Base-by-base conservation (phyloP, 2,888 invertebrate species). In the Autographa pulchrina region DNA sequence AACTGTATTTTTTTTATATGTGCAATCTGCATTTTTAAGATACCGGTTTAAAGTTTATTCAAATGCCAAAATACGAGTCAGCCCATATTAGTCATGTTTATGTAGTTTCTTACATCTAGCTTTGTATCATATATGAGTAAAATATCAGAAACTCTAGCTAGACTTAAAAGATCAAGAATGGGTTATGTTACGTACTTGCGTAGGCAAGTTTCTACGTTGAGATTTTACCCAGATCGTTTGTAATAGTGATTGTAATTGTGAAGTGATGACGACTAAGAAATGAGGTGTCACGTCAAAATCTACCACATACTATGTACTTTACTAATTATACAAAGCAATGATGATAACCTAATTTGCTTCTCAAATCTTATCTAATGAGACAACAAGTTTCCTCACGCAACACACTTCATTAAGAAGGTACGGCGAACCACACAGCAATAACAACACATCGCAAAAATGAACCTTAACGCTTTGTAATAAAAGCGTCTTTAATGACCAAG, bases 321-420 rank as follows among this genome's bases (percentile, higher is more conserved):
- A 48, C 48, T 48, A 48, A 48, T n/a, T 48, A 48, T n/a, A 54
- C 54, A 54, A 20, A 56, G 54, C 54, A 56, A 56, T 56, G 20
- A 56, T 35, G 60, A 32, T 72, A 52, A 71, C 71, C 65, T 69
- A 65, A 59, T 68, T 65, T 68, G 56, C 13, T 75, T 41, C n/a
- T 9, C 1, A 11, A 61, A 43, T 60, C 66, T 70, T 81, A 72
- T 80, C 66, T 14, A 14, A 3, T 0, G 54, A 11, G 73, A 77
- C 65, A 77, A 62, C 18, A 65, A 5, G 31, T 69, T 43, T 38
- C 41, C 9, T 60, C 31, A 64, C 18, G 60, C 60, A 59, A 59
- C 35, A 0, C 13, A 67, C 35, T 60, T 70, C 68, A 75, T 70
- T 65, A 41, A 54, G 63, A 66, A 48, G 31, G 16, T 58, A 16